phyloP scores from a whole-genome alignment of 2,888 invertebrate species.

The Aphodius granarius region DNA sequence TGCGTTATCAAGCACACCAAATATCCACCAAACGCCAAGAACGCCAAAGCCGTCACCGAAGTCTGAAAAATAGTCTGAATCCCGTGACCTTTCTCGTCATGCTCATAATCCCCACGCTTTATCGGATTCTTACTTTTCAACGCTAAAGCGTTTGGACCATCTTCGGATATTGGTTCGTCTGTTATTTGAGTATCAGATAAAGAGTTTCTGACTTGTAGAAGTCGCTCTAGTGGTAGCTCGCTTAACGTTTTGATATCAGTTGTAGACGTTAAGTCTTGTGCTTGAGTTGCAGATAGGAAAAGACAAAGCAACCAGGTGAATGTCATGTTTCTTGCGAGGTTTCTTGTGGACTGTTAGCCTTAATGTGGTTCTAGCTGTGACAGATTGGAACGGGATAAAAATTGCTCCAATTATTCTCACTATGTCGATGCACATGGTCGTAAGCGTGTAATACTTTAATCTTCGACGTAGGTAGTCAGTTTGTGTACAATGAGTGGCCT shows the following conservation, averaged over 20 bases:
- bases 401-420: constrained; percentile 20
- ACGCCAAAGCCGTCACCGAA: constrained; percentile 77
- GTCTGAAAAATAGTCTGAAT: constrained; percentile 75
- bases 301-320: background rate
- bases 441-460: background rate
- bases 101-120: constrained; percentile 42
- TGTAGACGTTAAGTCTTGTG: constrained; percentile 43
- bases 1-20: constrained; percentile 76
- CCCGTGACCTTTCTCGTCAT: constrained; percentile 47
- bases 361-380: constrained; percentile 3
- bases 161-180: background rate
- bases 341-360: background rate
- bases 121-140: constrained; percentile 38
- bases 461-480: background rate
- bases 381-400: constrained; percentile 25
- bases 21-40: constrained; percentile 84
- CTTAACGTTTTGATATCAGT: constrained; percentile 60
- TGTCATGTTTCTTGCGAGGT: background rate
- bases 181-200: constrained; percentile 33
- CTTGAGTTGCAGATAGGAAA: background rate
- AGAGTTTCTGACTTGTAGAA: constrained; percentile 65
- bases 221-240: constrained; percentile 69
- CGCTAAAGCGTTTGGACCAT: constrained; percentile 43
- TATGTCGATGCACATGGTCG: constrained; percentile 33
- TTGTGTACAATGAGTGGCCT: background rate